These are phyloP conservation scores for Drosophila arawakana DNA, from an alignment of 1,140 invertebrate species.

Conservation along the genomic window DNA sequence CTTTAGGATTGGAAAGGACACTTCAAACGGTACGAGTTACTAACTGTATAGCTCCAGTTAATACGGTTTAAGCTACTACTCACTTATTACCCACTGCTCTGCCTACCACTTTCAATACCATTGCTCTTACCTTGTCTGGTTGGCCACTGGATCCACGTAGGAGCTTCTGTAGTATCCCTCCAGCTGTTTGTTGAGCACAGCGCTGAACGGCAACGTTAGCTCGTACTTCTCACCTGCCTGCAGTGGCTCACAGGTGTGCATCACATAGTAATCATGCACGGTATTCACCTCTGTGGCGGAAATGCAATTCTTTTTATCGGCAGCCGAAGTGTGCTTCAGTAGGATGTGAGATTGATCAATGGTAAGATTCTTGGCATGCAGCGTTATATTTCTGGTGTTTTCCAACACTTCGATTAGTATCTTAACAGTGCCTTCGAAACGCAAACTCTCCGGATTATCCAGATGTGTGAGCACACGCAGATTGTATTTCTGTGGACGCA, in stretches of 20 bases:
- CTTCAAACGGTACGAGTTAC: too few species aligned
- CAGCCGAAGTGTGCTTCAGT: conserved; percentile 67
- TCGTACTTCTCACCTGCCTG: conserved; percentile 86
- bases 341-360: conserved; percentile 85
- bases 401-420: conserved; percentile 86
- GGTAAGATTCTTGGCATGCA: conserved; percentile 88
- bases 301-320: conserved; percentile 53
- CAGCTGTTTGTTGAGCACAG: conserved; percentile 87
- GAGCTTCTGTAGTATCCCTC: conserved; percentile 93
- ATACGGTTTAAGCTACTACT: too few species aligned
- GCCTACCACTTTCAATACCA: too few species aligned
- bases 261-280: conserved; percentile 88
- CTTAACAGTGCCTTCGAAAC: conserved; percentile 86
- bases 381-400: conserved; percentile 87
- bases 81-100: too few species aligned
- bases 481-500: conserved; percentile 89
- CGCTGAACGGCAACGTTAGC: conserved; percentile 88
- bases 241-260: conserved; percentile 86
- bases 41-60: too few species aligned
- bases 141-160: conserved; percentile 88
- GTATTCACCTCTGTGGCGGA: conserved; percentile 85
- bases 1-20: too few species aligned
- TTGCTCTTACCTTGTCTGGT: conserved; percentile 87
- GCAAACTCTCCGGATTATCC: conserved; percentile 86
- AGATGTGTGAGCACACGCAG: conserved; percentile 87